Conservation (phyloP, 2,797 vertebrate genomes). For the Chromobotia macracanthus region DNA sequence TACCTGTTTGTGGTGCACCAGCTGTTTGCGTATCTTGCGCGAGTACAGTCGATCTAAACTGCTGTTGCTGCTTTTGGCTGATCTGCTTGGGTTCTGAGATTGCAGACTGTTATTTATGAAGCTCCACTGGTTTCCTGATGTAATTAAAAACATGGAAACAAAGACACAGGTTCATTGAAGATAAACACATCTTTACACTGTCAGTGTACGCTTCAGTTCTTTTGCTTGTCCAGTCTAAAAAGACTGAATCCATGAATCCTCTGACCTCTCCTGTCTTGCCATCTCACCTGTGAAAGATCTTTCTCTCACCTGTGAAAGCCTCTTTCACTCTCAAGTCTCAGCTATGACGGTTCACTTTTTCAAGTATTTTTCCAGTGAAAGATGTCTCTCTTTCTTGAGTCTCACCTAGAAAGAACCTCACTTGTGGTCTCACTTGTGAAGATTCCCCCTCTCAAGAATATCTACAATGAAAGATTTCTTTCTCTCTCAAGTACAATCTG, state of each 20-base stretch:
- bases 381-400: too few relatives aligned
- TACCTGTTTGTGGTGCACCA: conserved; percentile 99
- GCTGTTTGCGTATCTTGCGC: conserved; percentile 98
- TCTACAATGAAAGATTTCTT: too few relatives aligned
- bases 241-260: too few relatives aligned
- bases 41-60: conserved; percentile 96
- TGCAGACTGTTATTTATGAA: conserved; percentile 99
- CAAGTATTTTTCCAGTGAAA: too few relatives aligned
- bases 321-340: conserved; percentile 62
- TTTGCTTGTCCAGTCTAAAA: background rate
- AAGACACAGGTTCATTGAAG: background rate
- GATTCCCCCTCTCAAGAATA: too few relatives aligned
- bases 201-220: background rate
- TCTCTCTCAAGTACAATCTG: too few relatives aligned
- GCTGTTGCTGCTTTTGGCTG: conserved; percentile 89
- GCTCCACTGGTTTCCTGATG: conserved; percentile 95
- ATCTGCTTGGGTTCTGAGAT: conserved; percentile 88
- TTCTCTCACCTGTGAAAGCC: background rate
- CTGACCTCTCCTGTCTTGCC: background rate
- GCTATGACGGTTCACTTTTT: conserved; percentile 85
- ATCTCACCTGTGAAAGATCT: too few relatives aligned
- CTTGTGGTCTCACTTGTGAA: too few relatives aligned
- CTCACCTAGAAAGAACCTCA: too few relatives aligned
- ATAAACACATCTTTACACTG: background rate
- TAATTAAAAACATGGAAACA: conserved; percentile 21